Base-by-base conservation (phyloP, 1,140 invertebrate genomes). In the Atta colombica region DNA sequence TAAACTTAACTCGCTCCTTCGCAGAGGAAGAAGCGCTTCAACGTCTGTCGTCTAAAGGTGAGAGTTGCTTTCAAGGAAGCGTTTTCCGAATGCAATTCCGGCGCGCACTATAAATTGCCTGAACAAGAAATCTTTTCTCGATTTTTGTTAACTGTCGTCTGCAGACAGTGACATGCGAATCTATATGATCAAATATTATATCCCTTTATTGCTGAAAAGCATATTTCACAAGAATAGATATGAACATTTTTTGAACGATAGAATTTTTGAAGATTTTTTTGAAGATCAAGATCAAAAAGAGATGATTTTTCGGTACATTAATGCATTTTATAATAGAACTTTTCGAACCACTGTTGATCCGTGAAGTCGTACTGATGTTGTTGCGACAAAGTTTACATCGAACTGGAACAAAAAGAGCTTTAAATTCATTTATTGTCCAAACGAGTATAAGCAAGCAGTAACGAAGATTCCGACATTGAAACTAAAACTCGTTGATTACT, bases 401-500 rank as follows among this genome's bases (percentile, higher is more conserved):
- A 45, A 18, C 14, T 49, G 53, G 51, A 31, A 28, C 14, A 49
- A 49, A 39, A 51, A 49, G 18, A 31, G 53, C 35, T 61, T 60
- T 49, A 49, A 82, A 21, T 82, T 74, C 25, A 49, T 49, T 69
- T 28, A 51, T 2, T 84, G 55, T 84, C 45, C 69, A 75, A 84
- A 39, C 69, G 18, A 35, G 39, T 75, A 74, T 84, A 63, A 84
- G 45, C 55, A 75, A 63, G 55, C 18, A 74, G 55, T 18, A 61
- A 82, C 25, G 68, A 49, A 75, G 28, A 74, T 61, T 74, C 45
- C 58, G 28, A 28, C 58, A 39, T 51, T 61, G 55, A 49, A 84
- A 75, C 28, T 69, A 25, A 58, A 69, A 21, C 80, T 49, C 80
- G 25, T 51, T 84, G 80, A 84, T 84, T 84, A 84, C 80, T 84